Conservation (phyloP, 2,113 vertebrate genomes). For the Hoplias malabaricus region DNA sequence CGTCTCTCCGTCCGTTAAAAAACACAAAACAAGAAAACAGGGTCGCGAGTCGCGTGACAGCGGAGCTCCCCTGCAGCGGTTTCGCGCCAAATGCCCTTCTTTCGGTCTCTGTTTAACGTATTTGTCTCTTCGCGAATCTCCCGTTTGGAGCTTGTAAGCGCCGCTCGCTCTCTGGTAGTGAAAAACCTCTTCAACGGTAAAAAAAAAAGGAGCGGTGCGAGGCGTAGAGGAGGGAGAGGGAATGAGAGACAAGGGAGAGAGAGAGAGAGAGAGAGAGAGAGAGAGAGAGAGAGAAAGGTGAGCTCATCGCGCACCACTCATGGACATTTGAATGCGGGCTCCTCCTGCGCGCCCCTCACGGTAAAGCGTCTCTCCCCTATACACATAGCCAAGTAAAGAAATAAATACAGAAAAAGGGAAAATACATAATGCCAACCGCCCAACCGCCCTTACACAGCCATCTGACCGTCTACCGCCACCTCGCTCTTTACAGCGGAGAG, state of each 20-base stretch:
- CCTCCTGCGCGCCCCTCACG: conserved; percentile 43
- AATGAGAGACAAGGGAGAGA: not conserved
- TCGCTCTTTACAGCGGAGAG: too few species aligned
- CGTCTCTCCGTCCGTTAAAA: conserved; percentile 11
- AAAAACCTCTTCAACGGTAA: not conserved
- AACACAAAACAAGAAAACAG: not conserved
- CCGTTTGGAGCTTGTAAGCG: not conserved
- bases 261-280: not conserved
- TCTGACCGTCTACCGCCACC: not conserved
- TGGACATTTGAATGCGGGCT: conserved; percentile 45
- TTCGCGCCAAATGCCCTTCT: not conserved
- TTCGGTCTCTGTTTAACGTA: not conserved
- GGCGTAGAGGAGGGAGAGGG: not conserved
- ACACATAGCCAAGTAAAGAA: not conserved
- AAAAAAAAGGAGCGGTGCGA: not conserved
- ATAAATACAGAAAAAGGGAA: not conserved
- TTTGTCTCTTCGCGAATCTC: not conserved
- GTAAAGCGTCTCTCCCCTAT: conserved; percentile 11
- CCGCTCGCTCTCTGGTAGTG: not conserved
- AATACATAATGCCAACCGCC: not conserved
- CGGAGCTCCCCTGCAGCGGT: not conserved
- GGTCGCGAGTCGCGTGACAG: not conserved
- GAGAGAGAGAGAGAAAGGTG: conserved; percentile 17
- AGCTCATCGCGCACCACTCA: conserved; percentile 13
- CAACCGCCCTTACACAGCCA: not conserved